Base-by-base conservation (phyloP, 2,113 vertebrate genomes). In the Syngnathus scovelli region DNA sequence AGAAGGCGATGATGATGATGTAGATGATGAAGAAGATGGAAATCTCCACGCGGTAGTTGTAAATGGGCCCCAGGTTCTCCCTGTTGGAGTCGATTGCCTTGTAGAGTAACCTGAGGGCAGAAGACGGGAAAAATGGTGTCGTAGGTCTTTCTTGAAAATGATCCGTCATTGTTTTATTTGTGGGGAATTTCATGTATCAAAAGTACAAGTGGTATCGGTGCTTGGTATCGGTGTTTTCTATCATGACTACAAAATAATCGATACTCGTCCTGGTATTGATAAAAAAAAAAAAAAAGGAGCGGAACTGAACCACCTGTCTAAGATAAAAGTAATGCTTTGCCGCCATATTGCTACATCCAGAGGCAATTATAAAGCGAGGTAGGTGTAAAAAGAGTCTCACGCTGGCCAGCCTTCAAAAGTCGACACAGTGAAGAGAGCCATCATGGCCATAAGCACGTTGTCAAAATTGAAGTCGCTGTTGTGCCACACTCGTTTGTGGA, bases 1-100 rank as follows among this genome's bases (percentile, higher is more conserved):
- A 99, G 90, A 99, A 99, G 64, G 97, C 97, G 4, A 99, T 98
- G 75, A 99, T 99, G 90, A 99, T 99, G 91, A 99, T 99, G 89
- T 99, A 99, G 90, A 99, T 96, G 89, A 99, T 98, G 88, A 99
- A 99, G 83, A 99, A 99, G 86, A 99, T 95, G 4, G 96, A 98
- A 78, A 99, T 99, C 85, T 99, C 97, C 85, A 99, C 95, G 0
- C 97, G 93, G 46, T 99, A 93, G 91, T 99, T 99, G 92, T 98
- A 99, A 56, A 98, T 91, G 5, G 97, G 97, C 27, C 97, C 97
- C 0, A 96, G 78, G 13, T 99, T 98, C 87, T 98, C 97, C 37
- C 92, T 94, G 44, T 98, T 97, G 0, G 97, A 99, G 76, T 99
- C 97, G 15, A 99, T 99, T 64, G 97, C 97, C 89, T 98, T 98